These are phyloP conservation scores for Emydura subglobosa DNA, from an alignment of 2,113 vertebrate genomes.

Conservation along the genomic window DNA sequence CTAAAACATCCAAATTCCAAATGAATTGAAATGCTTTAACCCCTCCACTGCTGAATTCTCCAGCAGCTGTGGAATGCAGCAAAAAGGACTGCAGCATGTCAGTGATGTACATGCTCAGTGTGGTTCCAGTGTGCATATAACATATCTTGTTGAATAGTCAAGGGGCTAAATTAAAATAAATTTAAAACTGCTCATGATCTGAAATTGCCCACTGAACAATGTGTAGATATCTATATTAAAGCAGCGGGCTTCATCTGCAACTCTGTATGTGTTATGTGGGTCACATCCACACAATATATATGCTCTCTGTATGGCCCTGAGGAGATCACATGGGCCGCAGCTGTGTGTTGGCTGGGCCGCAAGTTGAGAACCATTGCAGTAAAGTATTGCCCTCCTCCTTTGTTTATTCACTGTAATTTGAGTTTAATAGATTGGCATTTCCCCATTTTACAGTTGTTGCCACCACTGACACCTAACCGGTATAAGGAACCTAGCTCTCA, in stretches of 20 bases:
- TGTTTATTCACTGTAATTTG: neutral
- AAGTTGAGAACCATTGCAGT: neutral
- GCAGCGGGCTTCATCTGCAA: neutral
- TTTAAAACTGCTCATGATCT: neutral
- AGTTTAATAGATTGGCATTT: neutral
- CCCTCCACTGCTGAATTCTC: neutral
- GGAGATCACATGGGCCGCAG: no score
- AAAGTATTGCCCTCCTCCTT: neutral
- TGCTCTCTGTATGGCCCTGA: no score
- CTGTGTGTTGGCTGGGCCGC: no score
- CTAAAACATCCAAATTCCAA: neutral
- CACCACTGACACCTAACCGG: neutral
- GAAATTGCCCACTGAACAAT: neutral
- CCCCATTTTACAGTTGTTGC: neutral
- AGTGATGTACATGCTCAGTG: neutral
- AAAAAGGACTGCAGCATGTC: conserved; percentile 10
- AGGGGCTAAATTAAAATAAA: neutral
- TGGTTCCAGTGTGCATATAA: neutral
- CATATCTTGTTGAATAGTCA: neutral
- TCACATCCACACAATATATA: no score
- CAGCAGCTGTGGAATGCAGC: neutral
- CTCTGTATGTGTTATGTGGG: no score
- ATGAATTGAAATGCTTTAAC: conserved; percentile 19
- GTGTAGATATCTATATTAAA: neutral
- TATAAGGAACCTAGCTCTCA: neutral